Conservation (phyloP, 2,888 invertebrate species). For the Xestia ashworthii region DNA sequence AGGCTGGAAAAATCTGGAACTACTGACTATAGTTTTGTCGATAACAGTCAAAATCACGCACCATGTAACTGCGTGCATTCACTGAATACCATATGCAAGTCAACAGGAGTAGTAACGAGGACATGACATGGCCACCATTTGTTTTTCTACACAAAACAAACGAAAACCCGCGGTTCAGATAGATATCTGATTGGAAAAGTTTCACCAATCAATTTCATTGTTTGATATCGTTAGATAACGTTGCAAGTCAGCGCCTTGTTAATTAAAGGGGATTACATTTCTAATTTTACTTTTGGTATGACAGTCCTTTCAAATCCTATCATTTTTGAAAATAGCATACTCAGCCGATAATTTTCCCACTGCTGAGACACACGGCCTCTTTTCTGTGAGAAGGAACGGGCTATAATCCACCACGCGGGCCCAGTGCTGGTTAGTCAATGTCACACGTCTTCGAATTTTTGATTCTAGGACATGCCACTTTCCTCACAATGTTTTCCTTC, state of each 20-base stretch:
- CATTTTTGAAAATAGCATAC: background rate
- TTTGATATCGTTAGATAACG: slow-evolving; percentile 25
- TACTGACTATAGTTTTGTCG: slow-evolving; percentile 36
- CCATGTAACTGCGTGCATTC: slow-evolving; percentile 49
- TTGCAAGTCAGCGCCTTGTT: background rate
- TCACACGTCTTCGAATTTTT: no score
- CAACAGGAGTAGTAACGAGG: slow-evolving; percentile 36
- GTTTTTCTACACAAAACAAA: slow-evolving; percentile 48
- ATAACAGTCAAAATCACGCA: slow-evolving; percentile 37
- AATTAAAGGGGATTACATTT: slow-evolving; percentile 8
- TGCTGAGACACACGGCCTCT: no score
- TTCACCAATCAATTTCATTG: slow-evolving; percentile 41
- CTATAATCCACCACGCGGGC: no score
- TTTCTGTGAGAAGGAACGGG: no score
- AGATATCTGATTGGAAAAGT: slow-evolving; percentile 52
- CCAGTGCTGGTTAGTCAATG: no score
- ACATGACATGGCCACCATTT: slow-evolving; percentile 26
- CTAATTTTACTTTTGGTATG: slow-evolving; percentile 8
- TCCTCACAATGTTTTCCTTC: no score
- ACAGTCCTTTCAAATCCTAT: slow-evolving; percentile 1
- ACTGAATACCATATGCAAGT: slow-evolving; percentile 34
- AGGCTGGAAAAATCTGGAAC: background rate
- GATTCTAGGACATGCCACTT: no score
- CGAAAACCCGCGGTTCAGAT: slow-evolving; percentile 22
- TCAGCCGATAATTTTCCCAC: no score